Conservation (phyloP, 2,888 invertebrate genomes). For the Seira ritae region DNA sequence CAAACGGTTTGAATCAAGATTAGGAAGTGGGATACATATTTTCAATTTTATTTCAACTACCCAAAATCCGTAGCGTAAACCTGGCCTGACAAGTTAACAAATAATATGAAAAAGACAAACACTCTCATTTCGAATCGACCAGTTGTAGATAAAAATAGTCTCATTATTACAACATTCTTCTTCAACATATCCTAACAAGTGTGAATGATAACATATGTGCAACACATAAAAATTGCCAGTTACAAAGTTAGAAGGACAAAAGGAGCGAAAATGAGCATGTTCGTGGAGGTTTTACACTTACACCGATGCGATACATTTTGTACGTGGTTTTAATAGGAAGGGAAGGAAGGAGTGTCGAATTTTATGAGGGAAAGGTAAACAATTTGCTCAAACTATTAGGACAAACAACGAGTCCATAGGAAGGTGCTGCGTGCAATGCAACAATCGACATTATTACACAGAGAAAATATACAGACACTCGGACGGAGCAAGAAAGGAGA, state of each 20-base stretch:
- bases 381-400: conserved; percentile 72
- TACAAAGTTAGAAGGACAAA: conserved; percentile 35
- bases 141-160: conserved; percentile 24
- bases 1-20: background rate
- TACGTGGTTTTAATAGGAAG: background rate
- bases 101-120: background rate
- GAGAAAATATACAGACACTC: background rate
- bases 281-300: background rate
- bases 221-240: conserved; percentile 54
- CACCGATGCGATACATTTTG: background rate
- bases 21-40: too few species aligned
- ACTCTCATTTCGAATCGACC: background rate
- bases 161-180: conserved; percentile 15
- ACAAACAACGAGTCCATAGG: conserved; percentile 67
- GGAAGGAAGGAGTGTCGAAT: conserved; percentile 61
- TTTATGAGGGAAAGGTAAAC: conserved; percentile 72
- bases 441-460: conserved; percentile 29
- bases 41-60: background rate
- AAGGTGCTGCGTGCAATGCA: conserved; percentile 31
- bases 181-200: conserved; percentile 42
- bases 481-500: conserved; percentile 3
- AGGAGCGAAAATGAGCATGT: background rate
- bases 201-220: conserved; percentile 56
- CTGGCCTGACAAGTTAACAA: background rate
- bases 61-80: background rate